phyloP scores from a whole-genome alignment of 1,140 invertebrate genomes.

The Eurytemora carolleeae region DNA sequence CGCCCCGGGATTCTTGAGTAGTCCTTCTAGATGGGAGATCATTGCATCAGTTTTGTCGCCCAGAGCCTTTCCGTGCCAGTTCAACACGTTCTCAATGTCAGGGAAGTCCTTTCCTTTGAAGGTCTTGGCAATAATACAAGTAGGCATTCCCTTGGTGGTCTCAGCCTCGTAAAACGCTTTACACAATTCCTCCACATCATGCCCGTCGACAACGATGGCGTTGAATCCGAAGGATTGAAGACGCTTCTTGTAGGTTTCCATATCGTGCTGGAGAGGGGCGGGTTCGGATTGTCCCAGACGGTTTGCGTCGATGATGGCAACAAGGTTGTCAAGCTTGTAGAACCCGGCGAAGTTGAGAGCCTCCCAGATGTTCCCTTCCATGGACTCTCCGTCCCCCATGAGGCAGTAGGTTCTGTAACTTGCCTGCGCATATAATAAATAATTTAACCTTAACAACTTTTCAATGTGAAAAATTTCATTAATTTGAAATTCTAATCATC shows the following conservation, averaged over 20 bases:
- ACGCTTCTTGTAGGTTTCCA: conserved; percentile 68
- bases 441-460: no score
- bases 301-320: conserved; percentile 92
- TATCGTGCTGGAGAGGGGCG: conserved; percentile 74
- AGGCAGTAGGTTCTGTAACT: conserved; percentile 76
- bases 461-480: no score
- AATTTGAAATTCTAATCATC: no score
- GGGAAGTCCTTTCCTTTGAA: conserved; percentile 78
- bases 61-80: conserved; percentile 94
- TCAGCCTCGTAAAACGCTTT: conserved; percentile 37
- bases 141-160: conserved; percentile 48
- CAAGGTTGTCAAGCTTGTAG: conserved; percentile 91
- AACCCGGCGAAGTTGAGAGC: conserved; percentile 78
- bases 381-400: conserved; percentile 92
- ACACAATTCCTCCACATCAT: conserved; percentile 70
- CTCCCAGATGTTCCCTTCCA: conserved; percentile 97
- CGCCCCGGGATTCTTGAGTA: background rate
- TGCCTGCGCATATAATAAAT: conserved; percentile 12
- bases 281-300: conserved; percentile 88
- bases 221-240: conserved; percentile 82
- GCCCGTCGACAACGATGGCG: conserved; percentile 83
- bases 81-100: conserved; percentile 70
- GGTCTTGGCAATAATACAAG: conserved; percentile 83
- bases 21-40: conserved; percentile 27
- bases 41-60: conserved; percentile 53